Evolutionary conservation across 1,140 invertebrate genomes (phyloP).

Genomic region (Portunus trituberculatus): DNA sequence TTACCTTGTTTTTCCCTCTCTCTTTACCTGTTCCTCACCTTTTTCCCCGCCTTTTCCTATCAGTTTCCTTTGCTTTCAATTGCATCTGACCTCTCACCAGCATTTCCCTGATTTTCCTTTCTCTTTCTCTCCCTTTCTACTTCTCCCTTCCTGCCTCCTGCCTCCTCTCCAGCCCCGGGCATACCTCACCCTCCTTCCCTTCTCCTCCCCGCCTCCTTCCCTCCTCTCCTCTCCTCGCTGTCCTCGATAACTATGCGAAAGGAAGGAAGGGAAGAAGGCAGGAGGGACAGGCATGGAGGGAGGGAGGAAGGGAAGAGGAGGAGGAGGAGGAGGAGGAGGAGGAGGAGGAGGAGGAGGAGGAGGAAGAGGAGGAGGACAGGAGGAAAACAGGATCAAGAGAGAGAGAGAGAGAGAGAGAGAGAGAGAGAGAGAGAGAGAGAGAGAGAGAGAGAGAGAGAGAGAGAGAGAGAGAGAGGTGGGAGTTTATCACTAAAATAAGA

Average conservation of each 20-base stretch:
- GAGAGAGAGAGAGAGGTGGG: neutral
- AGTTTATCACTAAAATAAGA: neutral
- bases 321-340: neutral
- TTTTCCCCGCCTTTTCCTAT: neutral
- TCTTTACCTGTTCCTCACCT: neutral
- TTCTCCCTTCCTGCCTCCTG: neutral
- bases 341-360: neutral
- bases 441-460: neutral
- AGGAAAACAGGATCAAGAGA: no score
- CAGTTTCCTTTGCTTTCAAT: neutral
- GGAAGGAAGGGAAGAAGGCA: neutral
- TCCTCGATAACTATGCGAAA: neutral
- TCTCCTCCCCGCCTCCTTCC: neutral
- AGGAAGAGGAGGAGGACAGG: neutral
- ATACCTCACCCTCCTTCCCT: neutral
- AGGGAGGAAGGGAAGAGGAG: neutral
- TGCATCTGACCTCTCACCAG: neutral
- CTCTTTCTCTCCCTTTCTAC: neutral
- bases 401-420: neutral
- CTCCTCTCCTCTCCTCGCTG: neutral
- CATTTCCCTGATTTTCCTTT: neutral
- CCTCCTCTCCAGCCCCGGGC: neutral
- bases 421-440: neutral
- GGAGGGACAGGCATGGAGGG: neutral
- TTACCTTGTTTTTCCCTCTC: neutral